phyloP scores from a whole-genome alignment of 2,888 invertebrate species.

The Drosophila nigricruria region DNA sequence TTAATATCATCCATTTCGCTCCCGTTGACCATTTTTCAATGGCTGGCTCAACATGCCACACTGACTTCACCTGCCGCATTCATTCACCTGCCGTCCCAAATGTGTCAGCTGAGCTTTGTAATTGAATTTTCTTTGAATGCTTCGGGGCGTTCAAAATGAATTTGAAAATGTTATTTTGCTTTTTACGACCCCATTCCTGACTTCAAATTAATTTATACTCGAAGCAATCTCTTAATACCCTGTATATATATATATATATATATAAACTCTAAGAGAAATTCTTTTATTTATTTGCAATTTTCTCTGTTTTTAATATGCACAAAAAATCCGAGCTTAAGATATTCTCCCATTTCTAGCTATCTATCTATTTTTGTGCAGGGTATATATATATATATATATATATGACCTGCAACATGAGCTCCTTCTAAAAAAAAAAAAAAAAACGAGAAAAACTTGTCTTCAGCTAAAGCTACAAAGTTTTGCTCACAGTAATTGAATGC shows the following conservation, averaged over 20 bases:
- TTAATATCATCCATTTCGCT: conserved; percentile 55
- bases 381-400: not conserved
- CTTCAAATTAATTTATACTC: not conserved
- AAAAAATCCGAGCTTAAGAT: not conserved
- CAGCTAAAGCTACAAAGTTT: conserved; percentile 9
- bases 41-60: not conserved
- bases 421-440: not conserved
- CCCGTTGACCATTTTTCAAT: conserved; percentile 17
- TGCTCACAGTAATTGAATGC: conserved; percentile 4
- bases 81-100: conserved; percentile 20
- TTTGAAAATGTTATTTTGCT: conserved; percentile 17
- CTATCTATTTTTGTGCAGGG: not conserved
- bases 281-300: not conserved
- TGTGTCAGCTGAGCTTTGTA: conserved; percentile 20
- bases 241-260: not conserved
- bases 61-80: not conserved
- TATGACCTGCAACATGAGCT: not conserved
- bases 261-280: not conserved
- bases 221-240: not conserved
- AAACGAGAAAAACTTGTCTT: not conserved
- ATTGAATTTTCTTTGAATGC: conserved; percentile 36
- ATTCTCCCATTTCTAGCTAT: not conserved
- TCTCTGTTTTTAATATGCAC: not conserved
- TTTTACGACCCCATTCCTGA: conserved; percentile 13
- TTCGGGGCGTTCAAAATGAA: conserved; percentile 5